phyloP scores from a whole-genome alignment of 2,888 invertebrate species.

The Leucania comma region DNA sequence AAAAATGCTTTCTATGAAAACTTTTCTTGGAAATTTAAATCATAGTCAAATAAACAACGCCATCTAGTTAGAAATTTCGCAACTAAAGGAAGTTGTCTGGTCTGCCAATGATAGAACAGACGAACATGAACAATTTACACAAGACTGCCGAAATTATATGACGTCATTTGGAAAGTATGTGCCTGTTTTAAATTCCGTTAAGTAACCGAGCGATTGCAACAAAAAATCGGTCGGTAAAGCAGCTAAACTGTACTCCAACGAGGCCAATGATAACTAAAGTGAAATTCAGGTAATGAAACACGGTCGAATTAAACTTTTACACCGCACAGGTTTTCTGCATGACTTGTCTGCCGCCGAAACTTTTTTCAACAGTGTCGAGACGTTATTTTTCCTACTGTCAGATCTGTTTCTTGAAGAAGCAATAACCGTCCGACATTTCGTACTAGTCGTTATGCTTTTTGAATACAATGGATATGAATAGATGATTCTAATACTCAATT shows the following conservation, averaged over 20 bases:
- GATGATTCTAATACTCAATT: slow-evolving; percentile 57
- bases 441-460: slow-evolving; percentile 39
- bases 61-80: slow-evolving; percentile 69
- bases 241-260: slow-evolving; percentile 51
- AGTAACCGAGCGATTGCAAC: slow-evolving; percentile 66
- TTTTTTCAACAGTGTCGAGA: neutral
- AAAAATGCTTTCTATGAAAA: neutral
- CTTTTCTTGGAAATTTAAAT: neutral
- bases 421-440: slow-evolving; percentile 25
- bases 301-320: slow-evolving; percentile 23
- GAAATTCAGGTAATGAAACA: slow-evolving; percentile 51
- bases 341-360: neutral
- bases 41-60: slow-evolving; percentile 62
- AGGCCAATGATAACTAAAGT: slow-evolving; percentile 49
- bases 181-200: slow-evolving; percentile 83
- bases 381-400: slow-evolving; percentile 7
- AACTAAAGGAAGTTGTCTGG: slow-evolving; percentile 40
- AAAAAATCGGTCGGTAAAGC: slow-evolving; percentile 67
- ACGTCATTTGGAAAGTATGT: slow-evolving; percentile 88
- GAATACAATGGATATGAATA: slow-evolving; percentile 63
- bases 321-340: slow-evolving; percentile 11
- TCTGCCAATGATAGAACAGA: slow-evolving; percentile 63
- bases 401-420: slow-evolving; percentile 30
- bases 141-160: slow-evolving; percentile 82
- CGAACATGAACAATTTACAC: slow-evolving; percentile 66